Evolutionary conservation across 2,797 vertebrate species (phyloP).

Genomic region (Caiman crocodilus): DNA sequence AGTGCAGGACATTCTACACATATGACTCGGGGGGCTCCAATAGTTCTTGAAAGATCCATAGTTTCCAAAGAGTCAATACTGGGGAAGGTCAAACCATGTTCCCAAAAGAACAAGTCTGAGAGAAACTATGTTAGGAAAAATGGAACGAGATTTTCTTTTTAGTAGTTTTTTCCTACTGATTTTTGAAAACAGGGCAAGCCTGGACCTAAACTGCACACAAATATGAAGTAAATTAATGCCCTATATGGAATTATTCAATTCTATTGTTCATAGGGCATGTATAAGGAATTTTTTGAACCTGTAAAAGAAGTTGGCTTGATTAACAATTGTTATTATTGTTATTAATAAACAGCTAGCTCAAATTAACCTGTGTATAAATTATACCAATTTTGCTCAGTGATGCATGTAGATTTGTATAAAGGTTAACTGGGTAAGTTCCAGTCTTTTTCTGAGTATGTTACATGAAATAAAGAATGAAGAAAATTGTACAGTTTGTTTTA

Average conservation of each 20-base stretch:
- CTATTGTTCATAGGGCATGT: background rate
- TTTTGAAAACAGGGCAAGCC: background rate
- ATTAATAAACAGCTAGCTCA: slow-evolving; percentile 66
- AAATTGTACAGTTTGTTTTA: background rate
- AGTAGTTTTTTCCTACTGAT: background rate
- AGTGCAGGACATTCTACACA: background rate
- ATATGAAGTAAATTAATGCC: slow-evolving; percentile 1
- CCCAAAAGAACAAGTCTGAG: background rate
- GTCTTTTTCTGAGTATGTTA: background rate
- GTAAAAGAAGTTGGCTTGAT: slow-evolving; percentile 71
- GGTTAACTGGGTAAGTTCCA: slow-evolving; percentile 61
- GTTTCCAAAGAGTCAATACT: background rate
- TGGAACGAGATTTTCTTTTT: background rate
- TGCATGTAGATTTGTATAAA: slow-evolving; percentile 72
- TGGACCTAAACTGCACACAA: slow-evolving; percentile 23
- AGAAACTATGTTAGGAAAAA: background rate
- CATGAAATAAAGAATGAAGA: slow-evolving; percentile 50
- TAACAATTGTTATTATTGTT: slow-evolving; percentile 75
- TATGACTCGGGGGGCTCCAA: background rate
- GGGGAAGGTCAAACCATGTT: background rate
- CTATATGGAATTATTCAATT: background rate
- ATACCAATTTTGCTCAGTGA: slow-evolving; percentile 69
- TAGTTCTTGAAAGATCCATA: background rate
- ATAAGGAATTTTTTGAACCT: slow-evolving; percentile 19
- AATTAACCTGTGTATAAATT: slow-evolving; percentile 71